phyloP scores from a whole-genome alignment of 2,113 vertebrate genomes.

The Ursus arctos region DNA sequence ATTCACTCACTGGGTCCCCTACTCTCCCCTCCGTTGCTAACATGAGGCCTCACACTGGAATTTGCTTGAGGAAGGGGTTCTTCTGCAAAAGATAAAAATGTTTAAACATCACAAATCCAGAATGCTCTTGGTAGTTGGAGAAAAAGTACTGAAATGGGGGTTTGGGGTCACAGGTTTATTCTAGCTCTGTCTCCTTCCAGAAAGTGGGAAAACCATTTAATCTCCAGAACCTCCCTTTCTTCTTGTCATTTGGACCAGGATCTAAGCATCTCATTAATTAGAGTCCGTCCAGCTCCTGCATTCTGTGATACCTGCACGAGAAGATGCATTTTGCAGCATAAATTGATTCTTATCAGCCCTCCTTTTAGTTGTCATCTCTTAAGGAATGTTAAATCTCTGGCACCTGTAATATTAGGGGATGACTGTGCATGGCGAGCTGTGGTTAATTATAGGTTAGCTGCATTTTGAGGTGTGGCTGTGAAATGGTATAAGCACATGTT shows the following conservation, averaged over 20 bases:
- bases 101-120: not conserved
- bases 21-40: not conserved
- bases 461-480: not conserved
- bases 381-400: not conserved
- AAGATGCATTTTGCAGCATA: not conserved
- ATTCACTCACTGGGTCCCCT: not conserved
- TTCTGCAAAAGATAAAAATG: not conserved
- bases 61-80: not conserved
- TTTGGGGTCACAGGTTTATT: not conserved
- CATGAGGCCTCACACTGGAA: not conserved
- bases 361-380: not conserved
- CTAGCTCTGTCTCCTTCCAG: not conserved
- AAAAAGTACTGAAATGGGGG: not conserved
- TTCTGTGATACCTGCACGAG: not conserved
- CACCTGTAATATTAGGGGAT: not conserved
- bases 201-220: not conserved
- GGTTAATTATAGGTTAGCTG: not conserved
- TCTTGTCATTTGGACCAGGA: not conserved
- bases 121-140: not conserved
- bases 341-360: not conserved
- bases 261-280: not conserved
- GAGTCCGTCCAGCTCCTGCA: not conserved
- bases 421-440: not conserved
- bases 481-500: not conserved
- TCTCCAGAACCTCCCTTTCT: fast-evolving